Percentiles rank a stretch among this genome's conserved stretches.
Evolutionary conservation across 2,797 vertebrate species (phyloP).

Genomic region (Enteromius fasciolatus): DNA sequence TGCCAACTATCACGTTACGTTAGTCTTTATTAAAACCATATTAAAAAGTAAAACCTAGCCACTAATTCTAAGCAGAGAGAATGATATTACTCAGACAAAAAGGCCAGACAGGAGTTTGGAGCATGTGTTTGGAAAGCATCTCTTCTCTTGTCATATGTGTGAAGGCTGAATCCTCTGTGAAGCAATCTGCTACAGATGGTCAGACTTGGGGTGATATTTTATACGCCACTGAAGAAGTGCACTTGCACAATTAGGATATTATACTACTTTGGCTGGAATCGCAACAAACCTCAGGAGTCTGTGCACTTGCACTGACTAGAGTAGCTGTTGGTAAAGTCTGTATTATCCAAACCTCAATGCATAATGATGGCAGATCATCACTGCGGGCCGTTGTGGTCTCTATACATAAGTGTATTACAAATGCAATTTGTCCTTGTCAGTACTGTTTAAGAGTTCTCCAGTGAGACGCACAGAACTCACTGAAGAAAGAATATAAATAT

Average conservation of each 20-base stretch:
- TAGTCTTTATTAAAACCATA: not conserved
- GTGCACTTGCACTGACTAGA: conserved; percentile 47
- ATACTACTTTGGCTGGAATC: conserved; percentile 64
- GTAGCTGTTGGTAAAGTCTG: conserved; percentile 54
- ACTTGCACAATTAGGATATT: conserved; percentile 65
- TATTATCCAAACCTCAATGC: conserved; percentile 51
- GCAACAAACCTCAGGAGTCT: conserved; percentile 63
- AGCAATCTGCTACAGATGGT: conserved; percentile 54
- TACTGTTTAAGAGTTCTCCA: conserved; percentile 29
- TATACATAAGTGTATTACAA: conserved; percentile 45
- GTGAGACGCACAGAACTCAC: conserved; percentile 33
- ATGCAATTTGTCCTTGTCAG: conserved; percentile 56
- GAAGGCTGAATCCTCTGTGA: conserved; percentile 44
- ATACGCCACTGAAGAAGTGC: conserved; percentile 47
- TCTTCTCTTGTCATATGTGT: conserved; percentile 48
- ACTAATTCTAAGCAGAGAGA: conserved; percentile 15
- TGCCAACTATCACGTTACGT: no score
- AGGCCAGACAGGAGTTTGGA: conserved; percentile 38
- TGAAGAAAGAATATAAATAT: conserved; percentile 37
- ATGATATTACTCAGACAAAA: conserved; percentile 27
- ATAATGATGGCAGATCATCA: conserved; percentile 41
- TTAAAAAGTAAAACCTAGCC: conserved; percentile 1
- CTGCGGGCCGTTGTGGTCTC: conserved; percentile 23
- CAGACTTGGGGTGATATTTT: conserved; percentile 56
- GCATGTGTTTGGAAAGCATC: conserved; percentile 45